Percentiles rank a stretch among this genome's conserved stretches.
These are phyloP conservation scores for Grapholita molesta DNA, from an alignment of 1,140 invertebrate species.

Conservation along the genomic window DNA sequence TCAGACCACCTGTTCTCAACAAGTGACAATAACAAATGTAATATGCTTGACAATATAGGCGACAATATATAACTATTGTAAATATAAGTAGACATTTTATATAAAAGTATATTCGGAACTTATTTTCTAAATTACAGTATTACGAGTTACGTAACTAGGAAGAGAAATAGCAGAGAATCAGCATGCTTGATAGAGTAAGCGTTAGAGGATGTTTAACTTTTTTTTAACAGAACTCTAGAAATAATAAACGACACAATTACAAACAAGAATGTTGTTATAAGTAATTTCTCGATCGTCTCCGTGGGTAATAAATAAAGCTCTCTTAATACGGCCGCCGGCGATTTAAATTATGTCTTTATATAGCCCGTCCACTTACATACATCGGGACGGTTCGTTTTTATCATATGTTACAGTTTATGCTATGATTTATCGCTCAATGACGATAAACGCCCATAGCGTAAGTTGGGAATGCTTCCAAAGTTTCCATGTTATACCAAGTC, in stretches of 20 bases:
- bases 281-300: neutral
- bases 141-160: no score
- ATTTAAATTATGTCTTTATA: conserved; percentile 7
- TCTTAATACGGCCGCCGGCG: neutral
- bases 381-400: neutral
- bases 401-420: neutral
- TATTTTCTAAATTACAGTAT: no score
- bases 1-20: no score
- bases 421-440: neutral
- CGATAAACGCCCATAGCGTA: neutral
- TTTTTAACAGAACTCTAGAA: neutral
- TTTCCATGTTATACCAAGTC: no score
- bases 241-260: neutral
- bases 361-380: conserved; percentile 6
- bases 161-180: no score
- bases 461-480: conserved; percentile 18
- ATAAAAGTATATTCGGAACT: no score
- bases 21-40: no score
- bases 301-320: neutral
- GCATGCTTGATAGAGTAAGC: no score
- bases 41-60: no score
- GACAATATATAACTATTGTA: no score
- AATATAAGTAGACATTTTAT: no score
- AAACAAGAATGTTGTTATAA: conserved; percentile 5
- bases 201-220: neutral